Evolutionary conservation across 2,888 invertebrate species (phyloP), one percentile per base, ranked within the genome.

Genomic region (Eumerus sabulonum): DNA sequence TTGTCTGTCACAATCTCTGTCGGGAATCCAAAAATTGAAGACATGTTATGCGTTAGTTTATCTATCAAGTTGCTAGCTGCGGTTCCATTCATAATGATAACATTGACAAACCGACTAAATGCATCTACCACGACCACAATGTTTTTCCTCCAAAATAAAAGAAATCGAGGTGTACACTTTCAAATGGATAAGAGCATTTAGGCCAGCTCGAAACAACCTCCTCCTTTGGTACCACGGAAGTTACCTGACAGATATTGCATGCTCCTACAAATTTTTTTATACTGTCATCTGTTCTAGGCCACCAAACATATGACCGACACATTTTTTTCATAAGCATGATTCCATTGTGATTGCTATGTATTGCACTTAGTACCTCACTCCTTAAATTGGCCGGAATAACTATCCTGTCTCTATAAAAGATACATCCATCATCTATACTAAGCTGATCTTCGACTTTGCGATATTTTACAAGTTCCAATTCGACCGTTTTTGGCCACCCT

Each of bases 241-340:
- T 68, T 9, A 11, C 45, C 56, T 56, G 44, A 63, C 72, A 67
- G 9, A 45, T 40, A 3, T 57, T 11, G 63, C 85, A 85, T 12
- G 38, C 13, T 47, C 76, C 79, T 14, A 83, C 76, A 18, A 63
- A 76, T 4, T 73, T 47, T 72, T 85, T 84, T 17, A 85, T 84
- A 27, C 83, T 82, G 0, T 56, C 19, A 70, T 85, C 84, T 18
- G 85, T 74, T 7, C 71, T 73, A 1, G 85, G 84, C 85, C 84
- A 85, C 82, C 82, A 86, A 42, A 85, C 83, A 68, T 84, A 82
- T 5, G 79, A 81, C 38, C 83, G 59, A 7, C 84, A 83, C n/a
- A 84, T 42, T 19, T 82, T 76, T 81, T 85, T 85, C 83, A 84
- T 86, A 47, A 83, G 74, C 0, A 83, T 83, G 1, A 85, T 74